Evolutionary conservation across 1,140 invertebrate genomes (phyloP).

Genomic region (Druon quercuslanigerum): DNA sequence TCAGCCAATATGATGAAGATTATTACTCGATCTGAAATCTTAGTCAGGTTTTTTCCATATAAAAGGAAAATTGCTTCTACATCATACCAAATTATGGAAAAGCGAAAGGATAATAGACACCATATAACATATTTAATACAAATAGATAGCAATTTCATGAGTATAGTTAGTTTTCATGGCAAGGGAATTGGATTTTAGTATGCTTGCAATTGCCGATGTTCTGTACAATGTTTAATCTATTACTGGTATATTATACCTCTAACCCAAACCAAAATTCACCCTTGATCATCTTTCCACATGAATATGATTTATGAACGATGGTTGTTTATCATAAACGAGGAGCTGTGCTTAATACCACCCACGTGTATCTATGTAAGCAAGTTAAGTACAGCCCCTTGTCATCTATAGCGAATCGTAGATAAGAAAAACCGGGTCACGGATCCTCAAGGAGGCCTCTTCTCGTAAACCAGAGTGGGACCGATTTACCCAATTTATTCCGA

Average conservation of each 20-base stretch:
- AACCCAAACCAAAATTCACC: conserved; percentile 17
- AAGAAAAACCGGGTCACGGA: conserved; percentile 14
- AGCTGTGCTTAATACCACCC: conserved; percentile 14
- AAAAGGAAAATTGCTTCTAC: not conserved
- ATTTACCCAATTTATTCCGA: conserved; percentile 1
- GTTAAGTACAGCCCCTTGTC: conserved; percentile 1
- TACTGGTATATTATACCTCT: not conserved
- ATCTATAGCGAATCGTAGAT: conserved; percentile 6
- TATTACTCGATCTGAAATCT: too few species aligned
- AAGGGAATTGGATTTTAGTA: conserved; percentile 18
- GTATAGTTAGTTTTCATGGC: not conserved
- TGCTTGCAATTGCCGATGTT: conserved; percentile 6
- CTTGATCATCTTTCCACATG: not conserved
- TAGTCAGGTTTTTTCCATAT: too few species aligned
- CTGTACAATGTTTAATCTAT: conserved; percentile 13
- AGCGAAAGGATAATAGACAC: not conserved
- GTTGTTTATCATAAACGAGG: not conserved
- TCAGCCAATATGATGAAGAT: too few species aligned
- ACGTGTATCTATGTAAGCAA: conserved; percentile 4
- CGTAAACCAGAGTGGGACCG: not conserved
- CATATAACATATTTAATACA: not conserved
- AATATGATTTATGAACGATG: not conserved
- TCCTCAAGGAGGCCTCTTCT: conserved; percentile 21
- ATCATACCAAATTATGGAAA: not conserved
- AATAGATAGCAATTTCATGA: conserved; percentile 23